Percentiles rank a stretch among this genome's conserved stretches.
Conservation (phyloP, 2,888 invertebrate species). For the Nomada ferruginata region DNA sequence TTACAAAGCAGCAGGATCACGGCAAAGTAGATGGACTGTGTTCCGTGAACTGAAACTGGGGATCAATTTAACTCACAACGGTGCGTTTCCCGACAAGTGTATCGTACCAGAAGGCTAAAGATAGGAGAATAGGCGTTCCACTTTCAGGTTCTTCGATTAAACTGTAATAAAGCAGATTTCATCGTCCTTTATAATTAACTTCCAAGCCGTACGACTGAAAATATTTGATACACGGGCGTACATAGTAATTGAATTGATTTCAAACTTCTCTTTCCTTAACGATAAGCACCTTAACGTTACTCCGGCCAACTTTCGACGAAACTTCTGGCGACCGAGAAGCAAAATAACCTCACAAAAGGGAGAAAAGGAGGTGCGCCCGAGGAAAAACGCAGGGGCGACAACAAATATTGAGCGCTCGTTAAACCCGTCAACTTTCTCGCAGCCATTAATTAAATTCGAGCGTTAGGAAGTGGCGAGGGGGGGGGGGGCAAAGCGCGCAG, state of each 20-base stretch:
- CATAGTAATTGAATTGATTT: neutral
- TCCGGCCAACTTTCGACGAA: neutral
- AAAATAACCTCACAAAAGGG: too few species aligned
- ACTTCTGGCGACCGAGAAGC: neutral
- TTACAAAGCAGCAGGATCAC: neutral
- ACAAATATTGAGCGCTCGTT: slow-evolving; percentile 42
- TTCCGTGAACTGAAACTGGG: neutral
- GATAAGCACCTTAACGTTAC: neutral
- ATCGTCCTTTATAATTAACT: too few species aligned
- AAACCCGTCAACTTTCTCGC: slow-evolving; percentile 16
- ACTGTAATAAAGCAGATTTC: neutral
- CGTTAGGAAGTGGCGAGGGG: neutral
- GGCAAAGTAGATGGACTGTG: neutral
- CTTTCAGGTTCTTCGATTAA: neutral
- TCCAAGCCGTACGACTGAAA: too few species aligned
- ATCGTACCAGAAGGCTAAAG: too few species aligned
- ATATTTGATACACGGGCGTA: neutral
- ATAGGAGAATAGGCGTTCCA: too few species aligned
- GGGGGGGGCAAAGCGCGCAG: neutral
- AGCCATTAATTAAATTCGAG: slow-evolving; percentile 42
- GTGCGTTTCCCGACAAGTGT: neutral
- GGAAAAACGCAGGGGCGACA: slow-evolving; percentile 3
- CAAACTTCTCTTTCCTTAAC: too few species aligned
- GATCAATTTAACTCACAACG: neutral
- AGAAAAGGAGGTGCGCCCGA: neutral